Evolutionary conservation across 2,113 vertebrate genomes (phyloP).

Genomic region (Uropsilus gracilis): DNA sequence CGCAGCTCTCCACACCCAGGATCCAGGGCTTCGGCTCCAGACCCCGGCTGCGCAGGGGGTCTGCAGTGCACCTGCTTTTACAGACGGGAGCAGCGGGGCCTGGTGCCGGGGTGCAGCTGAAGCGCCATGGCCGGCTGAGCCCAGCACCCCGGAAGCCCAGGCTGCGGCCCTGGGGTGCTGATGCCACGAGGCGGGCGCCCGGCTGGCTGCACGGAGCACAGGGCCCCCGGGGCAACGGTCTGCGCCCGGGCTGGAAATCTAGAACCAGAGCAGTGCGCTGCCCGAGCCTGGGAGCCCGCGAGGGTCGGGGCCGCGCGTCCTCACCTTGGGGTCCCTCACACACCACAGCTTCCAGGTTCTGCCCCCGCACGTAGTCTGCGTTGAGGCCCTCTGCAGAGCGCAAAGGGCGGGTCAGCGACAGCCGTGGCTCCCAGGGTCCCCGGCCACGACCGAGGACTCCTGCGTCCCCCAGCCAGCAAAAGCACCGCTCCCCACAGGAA

Average conservation of each 20-base stretch:
- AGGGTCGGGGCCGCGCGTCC: not conserved
- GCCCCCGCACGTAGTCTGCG: conserved; percentile 91
- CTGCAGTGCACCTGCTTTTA: no score
- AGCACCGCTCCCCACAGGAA: not conserved
- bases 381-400: conserved; percentile 92
- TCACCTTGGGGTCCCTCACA: conserved; percentile 96
- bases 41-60: not conserved
- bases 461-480: not conserved
- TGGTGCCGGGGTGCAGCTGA: no score
- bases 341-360: conserved; percentile 92
- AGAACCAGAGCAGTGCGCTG: not conserved
- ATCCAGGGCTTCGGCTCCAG: not conserved
- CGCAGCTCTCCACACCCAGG: not conserved
- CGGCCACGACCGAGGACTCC: not conserved
- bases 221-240: not conserved
- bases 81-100: no score
- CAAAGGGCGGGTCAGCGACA: not conserved
- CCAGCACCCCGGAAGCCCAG: not conserved
- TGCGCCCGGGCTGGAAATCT: not conserved
- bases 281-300: no score
- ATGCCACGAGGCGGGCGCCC: not conserved
- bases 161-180: no score
- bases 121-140: not conserved
- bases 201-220: not conserved
- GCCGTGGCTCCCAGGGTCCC: no score